Percentiles rank a stretch among this genome's conserved stretches.
Evolutionary conservation across 2,797 vertebrate genomes (phyloP).

Genomic region (Takifugu rubripes): DNA sequence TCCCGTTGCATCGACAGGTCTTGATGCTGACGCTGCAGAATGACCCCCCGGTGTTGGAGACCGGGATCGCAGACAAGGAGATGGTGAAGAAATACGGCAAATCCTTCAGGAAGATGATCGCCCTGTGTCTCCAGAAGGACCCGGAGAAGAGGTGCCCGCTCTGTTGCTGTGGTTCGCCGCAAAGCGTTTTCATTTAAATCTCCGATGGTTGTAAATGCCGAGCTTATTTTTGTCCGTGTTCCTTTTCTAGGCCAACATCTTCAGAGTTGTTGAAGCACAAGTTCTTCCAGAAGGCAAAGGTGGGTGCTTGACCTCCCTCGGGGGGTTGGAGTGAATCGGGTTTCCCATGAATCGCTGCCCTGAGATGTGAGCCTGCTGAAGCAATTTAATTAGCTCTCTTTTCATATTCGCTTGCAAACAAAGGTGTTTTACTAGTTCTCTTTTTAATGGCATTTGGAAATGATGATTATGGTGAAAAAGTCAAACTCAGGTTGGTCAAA

Average conservation of each 20-base stretch:
- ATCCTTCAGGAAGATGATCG: slow-evolving; percentile 98
- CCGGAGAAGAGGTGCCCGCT: slow-evolving; percentile 90
- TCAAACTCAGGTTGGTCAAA: neutral
- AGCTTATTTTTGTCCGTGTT: slow-evolving; percentile 9
- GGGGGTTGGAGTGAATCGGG: slow-evolving; percentile 9
- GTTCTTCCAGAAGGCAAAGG: slow-evolving; percentile 98
- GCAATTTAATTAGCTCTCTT: slow-evolving; percentile 1
- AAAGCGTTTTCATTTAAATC: neutral
- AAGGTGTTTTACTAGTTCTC: neutral
- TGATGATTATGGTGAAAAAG: too few relatives aligned
- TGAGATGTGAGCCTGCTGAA: slow-evolving; percentile 9
- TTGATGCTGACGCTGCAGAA: slow-evolving; percentile 96
- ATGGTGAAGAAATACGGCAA: slow-evolving; percentile 97
- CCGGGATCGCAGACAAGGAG: slow-evolving; percentile 95
- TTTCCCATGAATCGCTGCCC: slow-evolving; percentile 25
- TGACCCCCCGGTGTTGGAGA: slow-evolving; percentile 91
- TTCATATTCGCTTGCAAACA: neutral
- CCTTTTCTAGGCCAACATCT: slow-evolving; percentile 85
- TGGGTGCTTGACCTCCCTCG: slow-evolving; percentile 59
- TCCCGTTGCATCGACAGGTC: slow-evolving; percentile 71
- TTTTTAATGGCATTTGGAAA: neutral
- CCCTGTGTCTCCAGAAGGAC: slow-evolving; percentile 94
- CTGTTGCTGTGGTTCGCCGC: neutral
- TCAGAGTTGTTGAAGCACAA: slow-evolving; percentile 94
- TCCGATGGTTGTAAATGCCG: neutral